Evolutionary conservation across 1,140 invertebrate species (phyloP).

Genomic region (Drosophila carrolli): DNA sequence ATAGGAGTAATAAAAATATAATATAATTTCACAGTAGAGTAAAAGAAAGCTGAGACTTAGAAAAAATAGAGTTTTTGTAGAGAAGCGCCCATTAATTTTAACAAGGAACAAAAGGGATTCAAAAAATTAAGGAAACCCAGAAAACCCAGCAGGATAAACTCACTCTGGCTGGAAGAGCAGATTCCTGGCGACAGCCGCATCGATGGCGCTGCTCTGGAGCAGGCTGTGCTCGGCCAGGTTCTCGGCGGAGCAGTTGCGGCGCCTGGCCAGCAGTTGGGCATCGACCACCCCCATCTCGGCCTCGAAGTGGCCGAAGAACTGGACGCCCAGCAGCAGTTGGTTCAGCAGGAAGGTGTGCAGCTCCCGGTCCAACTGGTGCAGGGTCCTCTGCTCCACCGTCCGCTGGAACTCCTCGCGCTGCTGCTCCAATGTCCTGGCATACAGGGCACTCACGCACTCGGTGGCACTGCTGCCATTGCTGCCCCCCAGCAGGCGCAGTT

Average conservation of each 20-base stretch:
- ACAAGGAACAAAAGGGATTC: not conserved
- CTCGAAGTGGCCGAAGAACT: slow-evolving; percentile 92
- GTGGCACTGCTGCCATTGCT: slow-evolving; percentile 70
- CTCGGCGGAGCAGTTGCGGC: slow-evolving; percentile 82
- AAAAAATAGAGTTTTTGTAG: too few species aligned
- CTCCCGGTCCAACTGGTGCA: slow-evolving; percentile 87
- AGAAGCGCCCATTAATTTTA: too few species aligned
- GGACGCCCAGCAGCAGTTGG: slow-evolving; percentile 90
- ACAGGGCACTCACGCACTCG: slow-evolving; percentile 53
- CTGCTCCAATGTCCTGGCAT: slow-evolving; percentile 56
- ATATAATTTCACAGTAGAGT: too few species aligned
- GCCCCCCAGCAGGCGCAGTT: slow-evolving; percentile 58
- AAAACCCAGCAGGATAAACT: not conserved
- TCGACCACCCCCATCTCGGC: slow-evolving; percentile 76
- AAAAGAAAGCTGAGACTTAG: too few species aligned
- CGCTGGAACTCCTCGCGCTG: slow-evolving; percentile 65
- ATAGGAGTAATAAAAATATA: too few species aligned
- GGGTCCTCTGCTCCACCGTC: slow-evolving; percentile 84
- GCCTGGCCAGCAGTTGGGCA: slow-evolving; percentile 56
- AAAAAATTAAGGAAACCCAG: not conserved
- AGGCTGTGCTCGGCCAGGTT: slow-evolving; percentile 86
- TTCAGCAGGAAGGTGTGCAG: slow-evolving; percentile 90
- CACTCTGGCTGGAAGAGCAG: slow-evolving; percentile 67
- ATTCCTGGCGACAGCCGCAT: slow-evolving; percentile 86
- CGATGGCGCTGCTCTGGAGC: slow-evolving; percentile 87